phyloP scores from a whole-genome alignment of 1,140 invertebrate species.

The Papilio dardanus region DNA sequence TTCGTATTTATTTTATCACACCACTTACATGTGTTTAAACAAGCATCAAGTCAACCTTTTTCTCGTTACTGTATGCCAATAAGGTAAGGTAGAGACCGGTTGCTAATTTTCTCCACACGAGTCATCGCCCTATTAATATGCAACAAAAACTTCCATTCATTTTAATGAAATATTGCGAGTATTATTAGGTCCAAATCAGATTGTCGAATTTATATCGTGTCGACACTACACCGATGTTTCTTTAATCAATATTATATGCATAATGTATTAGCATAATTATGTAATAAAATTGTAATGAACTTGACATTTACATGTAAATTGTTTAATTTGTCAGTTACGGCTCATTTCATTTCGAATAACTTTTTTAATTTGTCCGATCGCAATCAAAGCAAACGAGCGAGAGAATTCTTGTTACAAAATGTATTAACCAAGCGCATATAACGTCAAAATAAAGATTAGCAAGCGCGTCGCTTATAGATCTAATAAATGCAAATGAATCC shows the following conservation, averaged over 20 bases:
- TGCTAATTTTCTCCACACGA: slow-evolving; percentile 7
- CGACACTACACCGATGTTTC: background rate
- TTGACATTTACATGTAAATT: slow-evolving; percentile 43
- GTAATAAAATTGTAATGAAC: slow-evolving; percentile 41
- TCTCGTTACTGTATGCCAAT: background rate
- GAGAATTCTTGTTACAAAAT: slow-evolving; percentile 8
- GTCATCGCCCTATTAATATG: slow-evolving; percentile 3
- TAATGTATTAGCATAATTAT: slow-evolving; percentile 43
- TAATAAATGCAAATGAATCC: slow-evolving; percentile 29
- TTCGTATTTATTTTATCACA: background rate
- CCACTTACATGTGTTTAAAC: background rate
- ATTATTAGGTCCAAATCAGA: background rate
- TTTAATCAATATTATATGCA: background rate
- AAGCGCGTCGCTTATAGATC: slow-evolving; percentile 9
- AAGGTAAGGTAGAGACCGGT: background rate
- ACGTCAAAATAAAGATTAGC: slow-evolving; percentile 20
- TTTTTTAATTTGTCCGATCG: slow-evolving; percentile 7
- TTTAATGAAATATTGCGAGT: too few relatives aligned
- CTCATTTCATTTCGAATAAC: slow-evolving; percentile 19
- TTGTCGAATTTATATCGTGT: background rate
- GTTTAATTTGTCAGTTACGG: slow-evolving; percentile 40
- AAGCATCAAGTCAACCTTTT: background rate
- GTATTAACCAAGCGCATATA: slow-evolving; percentile 1
- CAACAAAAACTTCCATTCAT: slow-evolving; percentile 3
- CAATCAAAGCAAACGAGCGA: background rate